Percentiles rank a stretch among this genome's conserved stretches.
phyloP scores from a whole-genome alignment of 2,888 invertebrate genomes.

The Erebia palarica region DNA sequence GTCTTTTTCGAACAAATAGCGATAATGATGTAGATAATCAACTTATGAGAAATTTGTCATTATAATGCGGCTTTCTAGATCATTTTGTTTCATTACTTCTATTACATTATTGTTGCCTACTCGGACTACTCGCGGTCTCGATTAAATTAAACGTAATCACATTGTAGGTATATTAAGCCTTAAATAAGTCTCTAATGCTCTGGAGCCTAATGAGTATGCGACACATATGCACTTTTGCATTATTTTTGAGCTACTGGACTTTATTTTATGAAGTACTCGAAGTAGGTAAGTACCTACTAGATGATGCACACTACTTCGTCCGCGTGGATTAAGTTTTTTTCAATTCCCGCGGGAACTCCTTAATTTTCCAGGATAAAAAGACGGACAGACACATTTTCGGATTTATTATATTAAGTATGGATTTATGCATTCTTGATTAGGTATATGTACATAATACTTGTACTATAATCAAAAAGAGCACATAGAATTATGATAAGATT shows the following conservation, averaged over 20 bases:
- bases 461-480: background rate
- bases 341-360: no score
- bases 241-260: slow-evolving; percentile 41
- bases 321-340: no score
- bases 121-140: slow-evolving; percentile 73
- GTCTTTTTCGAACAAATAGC: slow-evolving; percentile 27
- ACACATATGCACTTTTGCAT: slow-evolving; percentile 50
- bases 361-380: no score
- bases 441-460: background rate
- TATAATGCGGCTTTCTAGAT: slow-evolving; percentile 63
- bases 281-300: no score
- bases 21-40: slow-evolving; percentile 43
- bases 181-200: slow-evolving; percentile 61
- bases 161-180: slow-evolving; percentile 55
- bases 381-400: no score
- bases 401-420: no score
- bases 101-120: slow-evolving; percentile 58
- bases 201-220: slow-evolving; percentile 62
- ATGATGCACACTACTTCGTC: no score
- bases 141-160: slow-evolving; percentile 74
- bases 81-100: slow-evolving; percentile 57
- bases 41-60: slow-evolving; percentile 55
- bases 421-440: background rate
- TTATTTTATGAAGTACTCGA: slow-evolving; percentile 16
- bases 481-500: background rate